Percentiles rank a stretch among this genome's conserved stretches.
Evolutionary conservation across 2,888 invertebrate species (phyloP).

Genomic region (Drosophila falleni): DNA sequence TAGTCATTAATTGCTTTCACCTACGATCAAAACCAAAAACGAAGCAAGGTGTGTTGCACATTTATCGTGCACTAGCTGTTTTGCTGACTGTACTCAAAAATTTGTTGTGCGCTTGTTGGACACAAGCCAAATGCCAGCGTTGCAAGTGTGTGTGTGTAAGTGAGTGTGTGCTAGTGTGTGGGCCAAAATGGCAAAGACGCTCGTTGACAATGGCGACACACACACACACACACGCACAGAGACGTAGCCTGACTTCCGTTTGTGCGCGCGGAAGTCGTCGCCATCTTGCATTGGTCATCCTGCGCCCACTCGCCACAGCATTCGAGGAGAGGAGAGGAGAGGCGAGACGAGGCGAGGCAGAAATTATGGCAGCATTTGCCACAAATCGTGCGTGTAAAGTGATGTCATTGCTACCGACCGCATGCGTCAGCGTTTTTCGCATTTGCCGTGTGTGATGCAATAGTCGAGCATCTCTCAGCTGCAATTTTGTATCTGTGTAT

Average conservation of each 20-base stretch:
- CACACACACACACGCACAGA: slow-evolving; percentile 13
- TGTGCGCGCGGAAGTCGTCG: slow-evolving; percentile 76
- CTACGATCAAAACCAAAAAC: slow-evolving; percentile 6
- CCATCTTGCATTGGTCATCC: slow-evolving; percentile 80
- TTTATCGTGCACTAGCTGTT: slow-evolving; percentile 51
- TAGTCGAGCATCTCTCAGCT: slow-evolving; percentile 47
- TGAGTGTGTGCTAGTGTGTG: slow-evolving; percentile 48
- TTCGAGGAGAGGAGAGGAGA: too few species aligned
- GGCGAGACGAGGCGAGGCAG: slow-evolving; percentile 44
- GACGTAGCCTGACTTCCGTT: slow-evolving; percentile 76
- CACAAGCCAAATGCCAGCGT: slow-evolving; percentile 57
- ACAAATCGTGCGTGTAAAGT: slow-evolving; percentile 81
- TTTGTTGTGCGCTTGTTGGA: slow-evolving; percentile 66
- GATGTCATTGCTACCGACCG: slow-evolving; percentile 71
- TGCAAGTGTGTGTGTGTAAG: slow-evolving; percentile 29
- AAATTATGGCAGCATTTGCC: slow-evolving; percentile 81
- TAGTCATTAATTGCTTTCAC: slow-evolving; percentile 59
- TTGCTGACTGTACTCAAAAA: slow-evolving; percentile 78
- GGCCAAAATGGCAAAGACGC: slow-evolving; percentile 66
- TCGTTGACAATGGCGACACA: slow-evolving; percentile 58
- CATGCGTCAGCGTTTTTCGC: slow-evolving; percentile 74
- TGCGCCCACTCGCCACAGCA: slow-evolving; percentile 73
- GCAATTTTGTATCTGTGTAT: slow-evolving; percentile 22
- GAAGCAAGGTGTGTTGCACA: slow-evolving; percentile 57
- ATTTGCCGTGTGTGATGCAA: slow-evolving; percentile 65